Evolutionary conservation across 2,888 invertebrate species (phyloP).

Genomic region (Tetragonula carbonaria): DNA sequence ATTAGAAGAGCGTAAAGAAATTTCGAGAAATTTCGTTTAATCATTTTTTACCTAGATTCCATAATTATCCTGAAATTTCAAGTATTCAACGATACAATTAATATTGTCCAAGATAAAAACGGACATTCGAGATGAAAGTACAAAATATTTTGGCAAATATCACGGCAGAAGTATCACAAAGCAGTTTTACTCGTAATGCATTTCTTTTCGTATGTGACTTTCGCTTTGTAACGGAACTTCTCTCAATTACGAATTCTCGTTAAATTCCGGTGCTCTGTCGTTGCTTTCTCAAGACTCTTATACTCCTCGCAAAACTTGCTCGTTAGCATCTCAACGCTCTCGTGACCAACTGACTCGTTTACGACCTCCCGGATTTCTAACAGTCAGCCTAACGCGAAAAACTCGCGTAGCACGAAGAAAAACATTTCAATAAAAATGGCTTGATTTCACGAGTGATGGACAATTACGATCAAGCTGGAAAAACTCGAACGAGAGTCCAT

Average conservation of each 20-base stretch:
- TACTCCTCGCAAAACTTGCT: constrained; percentile 15
- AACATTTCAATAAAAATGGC: not conserved
- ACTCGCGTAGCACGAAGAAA: not conserved
- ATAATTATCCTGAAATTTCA: too few species aligned
- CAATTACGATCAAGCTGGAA: not conserved
- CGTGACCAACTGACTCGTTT: constrained; percentile 43
- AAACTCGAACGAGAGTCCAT: not conserved
- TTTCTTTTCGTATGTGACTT: not conserved
- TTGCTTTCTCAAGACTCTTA: constrained; percentile 26
- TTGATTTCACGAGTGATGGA: not conserved
- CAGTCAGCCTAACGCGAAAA: not conserved
- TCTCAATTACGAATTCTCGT: constrained; percentile 27
- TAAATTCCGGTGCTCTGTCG: constrained; percentile 11
- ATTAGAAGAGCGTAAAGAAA: too few species aligned
- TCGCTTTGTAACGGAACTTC: constrained; percentile 10
- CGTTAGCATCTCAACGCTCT: constrained; percentile 33
- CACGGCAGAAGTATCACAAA: not conserved
- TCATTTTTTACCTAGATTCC: too few species aligned
- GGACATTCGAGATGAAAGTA: too few species aligned
- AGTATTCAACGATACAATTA: too few species aligned
- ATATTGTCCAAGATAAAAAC: too few species aligned
- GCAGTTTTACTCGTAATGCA: not conserved
- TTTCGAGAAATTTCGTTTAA: too few species aligned
- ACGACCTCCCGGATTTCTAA: not conserved
- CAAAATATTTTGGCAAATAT: too few species aligned